Evolutionary conservation across 1,140 invertebrate species (phyloP), one percentile per base, ranked within the genome.

Genomic region (Drosophila baimaii): DNA sequence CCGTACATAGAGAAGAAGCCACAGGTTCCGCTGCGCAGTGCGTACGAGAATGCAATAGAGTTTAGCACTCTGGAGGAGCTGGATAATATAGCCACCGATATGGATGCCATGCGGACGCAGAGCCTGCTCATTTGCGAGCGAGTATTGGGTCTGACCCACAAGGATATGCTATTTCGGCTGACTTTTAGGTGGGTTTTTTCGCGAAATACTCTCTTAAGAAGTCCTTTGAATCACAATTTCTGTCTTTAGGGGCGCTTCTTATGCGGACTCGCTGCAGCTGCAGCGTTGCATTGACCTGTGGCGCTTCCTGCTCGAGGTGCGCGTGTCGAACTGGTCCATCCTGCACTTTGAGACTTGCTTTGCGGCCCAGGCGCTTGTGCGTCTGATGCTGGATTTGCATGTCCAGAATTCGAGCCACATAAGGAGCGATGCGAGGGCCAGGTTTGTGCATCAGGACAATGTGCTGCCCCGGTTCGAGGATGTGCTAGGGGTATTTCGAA

Each of bases 271-370:
- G 19, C 92, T 97, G 65, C 94, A 96, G 69, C 96, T 97, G 92
- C 96, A 97, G 86, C 93, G 95, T 55, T 98, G 97, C 91, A 96
- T 98, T 64, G 95, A 97, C 92, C 92, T 98, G 17, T 98, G 97
- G 97, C 93, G 94, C 64, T 95, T 96, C 92, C 95, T 96, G 29
- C 93, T 98, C 17, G 94, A 97, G 91, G 94, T 97, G 55, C 93
- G 96, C 73, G 95, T 97, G 7, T 94, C 95, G 77, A 97, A 95
- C 92, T 96, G 96, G 93, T 95, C 95, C 19, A 94, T 96, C 71
- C 89, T 95, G 27, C 93, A 94, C 77, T 92, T 94, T 9, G 96
- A 98, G 93, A 96, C 96, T 15, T 96, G 96, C 90, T 96, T 96
- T 46, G 96, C 96, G 57, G 95, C 96, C 69, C 96, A 97, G 93